Base-by-base conservation (phyloP, 2,113 vertebrate genomes). In the Coregonus clupeaformis region DNA sequence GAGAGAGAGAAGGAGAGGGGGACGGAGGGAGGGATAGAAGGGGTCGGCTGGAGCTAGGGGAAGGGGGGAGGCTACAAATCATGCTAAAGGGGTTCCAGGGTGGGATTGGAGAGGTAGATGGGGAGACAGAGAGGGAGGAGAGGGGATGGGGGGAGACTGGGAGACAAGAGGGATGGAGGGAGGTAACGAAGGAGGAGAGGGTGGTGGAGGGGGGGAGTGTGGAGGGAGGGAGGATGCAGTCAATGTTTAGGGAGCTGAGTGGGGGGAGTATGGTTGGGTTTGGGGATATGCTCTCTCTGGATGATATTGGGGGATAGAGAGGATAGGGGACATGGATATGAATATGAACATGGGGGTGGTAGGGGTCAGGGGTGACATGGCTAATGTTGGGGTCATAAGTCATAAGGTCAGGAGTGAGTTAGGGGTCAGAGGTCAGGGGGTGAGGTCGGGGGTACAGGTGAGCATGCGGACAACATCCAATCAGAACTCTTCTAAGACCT, bases 401-500 rank as follows among this genome's bases (percentile, higher is more conserved):
- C 87, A 90, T 68, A 90, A 91, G 80, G 82, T 89, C 3, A 82
- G 88, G 67, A 85, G 89, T 0, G 89, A 90, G 36, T 73, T 90
- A 3, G 47, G 78, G 4, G 2, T 90, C 91, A 86, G 94, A 95
- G 81, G 93, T 95, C 84, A 84, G 94, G 80, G 91, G 57, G 95
- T 90, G 94, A 94, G 86, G 49, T 96, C 97, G 79, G 97, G 97
- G 86, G 95, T 99, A 92, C 95, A 98, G 94, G 95, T 99, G 92
- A 98, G 97, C 94, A 96, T 99, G 96, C 94, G 96, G 89, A 89
- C 97, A 3, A 89, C 89, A 1, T 91, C 89, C 90, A 98, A 98
- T 93, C 95, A 97, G 94, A 98, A 98, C 95, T 97, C 97, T 91
- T 95, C 95, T 90, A 97, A 96, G 94, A 97, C 95, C 92, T 96